Evolutionary conservation across 2,888 invertebrate genomes (phyloP), one percentile per base, ranked within the genome.

Genomic region (Eueremaeus valkanovi): DNA sequence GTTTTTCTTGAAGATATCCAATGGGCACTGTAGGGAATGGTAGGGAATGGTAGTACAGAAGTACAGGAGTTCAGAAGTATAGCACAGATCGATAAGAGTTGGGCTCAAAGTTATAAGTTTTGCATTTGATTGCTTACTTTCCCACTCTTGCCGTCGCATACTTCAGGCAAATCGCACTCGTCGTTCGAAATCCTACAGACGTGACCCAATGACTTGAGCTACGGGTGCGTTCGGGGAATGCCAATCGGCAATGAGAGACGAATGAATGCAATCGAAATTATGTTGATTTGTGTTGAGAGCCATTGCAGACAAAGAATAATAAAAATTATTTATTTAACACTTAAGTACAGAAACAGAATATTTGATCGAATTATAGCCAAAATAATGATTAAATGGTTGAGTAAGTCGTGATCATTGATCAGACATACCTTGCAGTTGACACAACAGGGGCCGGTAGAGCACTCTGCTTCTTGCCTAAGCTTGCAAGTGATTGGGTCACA

Each of bases 401-500:
- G 49, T 49, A 5, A n/a, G n/a, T n/a, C n/a, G n/a, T n/a, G n/a
- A 36, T 36, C 36, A 8, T 8, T 36, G 5, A 36, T 11, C 6
- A 36, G 36, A 36, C 61, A 31, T 85, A 96, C 93, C 86, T 90
- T 90, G 31, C 77, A 97, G 81, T 90, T 88, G 79, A 91, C 89
- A 84, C 97, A 97, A 85, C 97, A 97, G 77, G 92, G 90, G 9
- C 95, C 95, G 42, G 89, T 87, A 73, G 95, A 94, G 84, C 98
- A 99, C 84, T 96, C 91, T 0, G 98, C 92, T 84, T 95, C 96
- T 81, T 92, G 90, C 79, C 90, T 92, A 80, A 98, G 89, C 79
- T 95, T 92, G 85, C 98, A 99, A 73, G 97, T 97, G 84, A 93
- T 91, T 3, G 96, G 94, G 85, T 98, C 97, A 85, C 98, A 98